A percentile compares a stretch with the other conserved stretches of the same genome.
phyloP scores from a whole-genome alignment of 2,113 vertebrate species.

The Anhinga anhinga region DNA sequence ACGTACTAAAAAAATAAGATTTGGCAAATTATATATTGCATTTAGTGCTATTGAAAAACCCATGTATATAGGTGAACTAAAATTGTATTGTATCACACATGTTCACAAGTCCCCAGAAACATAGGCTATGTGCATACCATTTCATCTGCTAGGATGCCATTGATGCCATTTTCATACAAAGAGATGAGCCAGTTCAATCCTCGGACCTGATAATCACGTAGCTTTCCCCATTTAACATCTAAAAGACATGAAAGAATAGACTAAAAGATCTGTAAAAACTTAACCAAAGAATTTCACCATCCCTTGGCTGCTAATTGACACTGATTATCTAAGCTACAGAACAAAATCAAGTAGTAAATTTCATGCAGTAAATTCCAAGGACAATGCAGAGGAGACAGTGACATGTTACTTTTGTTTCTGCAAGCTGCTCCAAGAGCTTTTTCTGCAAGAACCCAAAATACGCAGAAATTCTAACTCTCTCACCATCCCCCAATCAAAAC shows the following conservation, averaged over 20 bases:
- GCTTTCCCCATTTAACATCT: slow-evolving; percentile 94
- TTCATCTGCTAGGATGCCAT: slow-evolving; percentile 97
- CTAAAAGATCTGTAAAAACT: background rate
- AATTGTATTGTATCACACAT: background rate
- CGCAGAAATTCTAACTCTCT: background rate
- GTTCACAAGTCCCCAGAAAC: background rate
- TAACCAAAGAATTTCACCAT: background rate
- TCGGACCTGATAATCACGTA: slow-evolving; percentile 95
- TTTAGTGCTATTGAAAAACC: background rate
- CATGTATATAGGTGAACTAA: background rate
- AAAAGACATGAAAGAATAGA: background rate
- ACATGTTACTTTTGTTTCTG: background rate
- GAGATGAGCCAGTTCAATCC: slow-evolving; percentile 99
- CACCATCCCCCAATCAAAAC: background rate
- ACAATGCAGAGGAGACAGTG: background rate
- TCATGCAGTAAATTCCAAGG: background rate
- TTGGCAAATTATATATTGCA: background rate
- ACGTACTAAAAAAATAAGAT: background rate
- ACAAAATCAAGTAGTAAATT: background rate
- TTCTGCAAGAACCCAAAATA: background rate
- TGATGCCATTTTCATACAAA: slow-evolving; percentile 98
- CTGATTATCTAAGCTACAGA: background rate
- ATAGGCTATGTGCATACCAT: slow-evolving; percentile 80
- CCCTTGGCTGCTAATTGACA: background rate
- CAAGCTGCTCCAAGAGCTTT: background rate